Base-by-base conservation (phyloP, 2,888 invertebrate genomes). In the Dioctria rufipes region DNA sequence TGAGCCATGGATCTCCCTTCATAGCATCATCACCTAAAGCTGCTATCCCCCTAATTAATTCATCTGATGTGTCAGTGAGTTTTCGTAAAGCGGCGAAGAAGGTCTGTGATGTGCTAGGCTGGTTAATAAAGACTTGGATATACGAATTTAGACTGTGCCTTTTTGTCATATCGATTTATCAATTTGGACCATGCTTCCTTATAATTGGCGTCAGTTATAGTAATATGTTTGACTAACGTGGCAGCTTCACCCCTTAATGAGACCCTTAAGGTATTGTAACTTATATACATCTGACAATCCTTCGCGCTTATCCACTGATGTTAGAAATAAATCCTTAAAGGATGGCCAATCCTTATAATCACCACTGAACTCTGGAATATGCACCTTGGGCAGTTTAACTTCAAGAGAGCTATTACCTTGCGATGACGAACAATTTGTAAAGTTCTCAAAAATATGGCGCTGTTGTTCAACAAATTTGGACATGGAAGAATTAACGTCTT, bases 281-380 rank as follows among this genome's bases (percentile, higher is more conserved):
- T 77, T 77, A 0, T 61, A 46, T 4, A 46, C 5, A 13, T 1
- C 5, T 5, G 75, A 46, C 13, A 77, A 4, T 2, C n/a, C 39
- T 4, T 2, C 3, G 1, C 54, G 43, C 0, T 61, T 3, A 25
- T 61, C 6, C 3, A 77, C 46, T 3, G 58, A 39, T 3, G 61
- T 5, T 43, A n/a, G 3, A 25, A 77, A 46, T 4, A 61, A 37
- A 5, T 77, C 75, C n/a, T 61, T 54, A 46, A 60, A 77, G 2
- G 60, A 61, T 43, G 60, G 13, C 60, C 60, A 61, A 8, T 77
- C 75, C 5, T 40, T 43, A 42, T 77, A 77, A 77, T 61, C 46
- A 4, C 61, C 61, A 43, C 3, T 39, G 42, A 77, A 77, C 3
- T 6, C 3, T 39, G 61, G 43, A n/a, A 77, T 46, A 13, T 40